Evolutionary conservation across 1,140 invertebrate species (phyloP), one percentile per base, ranked within the genome.

Genomic region (Drosophila tropicalis): DNA sequence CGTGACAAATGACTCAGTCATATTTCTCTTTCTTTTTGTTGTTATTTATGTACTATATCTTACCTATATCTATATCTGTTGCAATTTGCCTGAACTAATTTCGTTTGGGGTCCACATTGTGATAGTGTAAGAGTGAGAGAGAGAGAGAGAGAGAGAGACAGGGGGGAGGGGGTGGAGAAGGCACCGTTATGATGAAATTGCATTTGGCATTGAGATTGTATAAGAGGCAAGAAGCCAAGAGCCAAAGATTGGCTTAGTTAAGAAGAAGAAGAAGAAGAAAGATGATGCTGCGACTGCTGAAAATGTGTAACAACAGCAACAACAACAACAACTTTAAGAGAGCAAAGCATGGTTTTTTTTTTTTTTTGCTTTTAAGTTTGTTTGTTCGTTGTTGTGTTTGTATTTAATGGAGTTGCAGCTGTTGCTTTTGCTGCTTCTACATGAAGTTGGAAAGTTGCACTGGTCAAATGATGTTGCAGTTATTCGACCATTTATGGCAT

Each of bases 391-490:
- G 34, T 36, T 47, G 44, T 47, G 19, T 47, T 47, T 47, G 44
- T 51, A 22, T 62, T 40, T 44, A 41, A 62, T 62, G 60, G 36
- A 62, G 36, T 66, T 68, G 66, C 57, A 51, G 66, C 47, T 63
- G 61, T 17, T 40, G 66, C 68, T 29, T 29, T 29, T 58, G 74
- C 69, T 58, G 76, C 66, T 55, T 72, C 63, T 71, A 81, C 81
- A 68, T 61, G 36, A 55, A 73, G 63, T 70, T 87, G 75, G 79
- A 85, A 76, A 82, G 82, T 82, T 86, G 83, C 71, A 62, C 41
- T 82, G 82, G 83, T 87, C 83, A 86, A 87, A 82, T 82, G 83
- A 87, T 86, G 82, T 77, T 79, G 82, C 79, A 84, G 81, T 80
- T 84, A 80, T 72, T 83, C 81, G 80, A 79, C 67, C 81, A 86